phyloP scores from a whole-genome alignment of 1,140 invertebrate genomes.

The Frieseomelitta varia region DNA sequence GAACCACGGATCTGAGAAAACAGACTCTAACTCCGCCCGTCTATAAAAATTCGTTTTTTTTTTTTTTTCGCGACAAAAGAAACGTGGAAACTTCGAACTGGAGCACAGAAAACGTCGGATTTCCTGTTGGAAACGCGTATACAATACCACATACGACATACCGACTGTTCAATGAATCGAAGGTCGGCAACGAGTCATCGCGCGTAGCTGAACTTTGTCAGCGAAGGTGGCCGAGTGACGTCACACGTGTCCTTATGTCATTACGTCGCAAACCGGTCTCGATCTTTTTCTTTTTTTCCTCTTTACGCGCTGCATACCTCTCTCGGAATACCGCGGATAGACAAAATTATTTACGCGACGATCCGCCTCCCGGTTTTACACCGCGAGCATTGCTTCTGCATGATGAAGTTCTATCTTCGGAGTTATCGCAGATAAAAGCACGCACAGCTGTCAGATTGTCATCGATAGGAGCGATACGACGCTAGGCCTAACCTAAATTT shows the following conservation, averaged over 20 bases:
- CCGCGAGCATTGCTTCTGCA: not conserved
- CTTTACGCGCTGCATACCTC: constrained; percentile 5
- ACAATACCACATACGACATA: not conserved
- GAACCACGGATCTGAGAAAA: too few relatives aligned
- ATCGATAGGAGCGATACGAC: not conserved
- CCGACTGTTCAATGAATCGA: constrained; percentile 35
- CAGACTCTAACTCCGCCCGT: too few relatives aligned
- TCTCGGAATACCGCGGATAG: not conserved
- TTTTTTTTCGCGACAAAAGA: too few relatives aligned
- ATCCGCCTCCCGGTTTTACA: not conserved
- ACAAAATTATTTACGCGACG: constrained; percentile 6
- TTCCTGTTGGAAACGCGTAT: not conserved
- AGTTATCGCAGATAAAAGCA: not conserved
- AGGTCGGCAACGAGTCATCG: constrained; percentile 49
- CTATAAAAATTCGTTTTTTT: too few relatives aligned
- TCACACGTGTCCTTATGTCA: constrained; percentile 51
- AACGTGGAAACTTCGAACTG: too few relatives aligned
- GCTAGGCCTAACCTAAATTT: too few relatives aligned
- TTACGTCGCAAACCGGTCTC: constrained; percentile 42
- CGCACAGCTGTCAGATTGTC: not conserved
- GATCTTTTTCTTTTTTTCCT: not conserved
- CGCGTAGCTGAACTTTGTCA: constrained; percentile 51
- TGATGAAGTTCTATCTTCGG: not conserved
- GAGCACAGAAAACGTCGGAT: too few relatives aligned
- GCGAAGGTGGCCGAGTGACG: constrained; percentile 38